phyloP scores from a whole-genome alignment of 2,888 invertebrate species.

The Acanthosepion esculentum region DNA sequence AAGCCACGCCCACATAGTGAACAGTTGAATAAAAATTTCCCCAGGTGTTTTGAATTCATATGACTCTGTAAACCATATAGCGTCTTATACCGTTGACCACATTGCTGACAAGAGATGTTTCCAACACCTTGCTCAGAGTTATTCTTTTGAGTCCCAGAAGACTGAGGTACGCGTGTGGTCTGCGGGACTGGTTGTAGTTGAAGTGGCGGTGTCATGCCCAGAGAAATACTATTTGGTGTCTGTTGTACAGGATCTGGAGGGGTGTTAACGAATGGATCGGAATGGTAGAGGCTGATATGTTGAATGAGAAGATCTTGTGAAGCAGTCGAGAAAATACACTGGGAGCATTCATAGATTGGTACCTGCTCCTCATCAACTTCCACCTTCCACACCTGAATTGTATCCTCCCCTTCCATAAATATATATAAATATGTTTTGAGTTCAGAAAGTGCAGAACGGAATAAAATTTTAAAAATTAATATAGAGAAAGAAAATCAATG shows the following conservation, averaged over 20 bases:
- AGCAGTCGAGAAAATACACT: conserved; percentile 11
- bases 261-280: neutral
- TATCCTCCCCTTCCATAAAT: neutral
- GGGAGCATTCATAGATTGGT: neutral
- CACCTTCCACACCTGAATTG: neutral
- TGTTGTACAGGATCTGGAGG: neutral
- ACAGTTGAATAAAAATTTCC: conserved; percentile 25
- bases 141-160: neutral
- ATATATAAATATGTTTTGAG: too few relatives aligned
- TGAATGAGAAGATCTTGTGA: neutral
- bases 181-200: neutral
- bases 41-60: conserved; percentile 14
- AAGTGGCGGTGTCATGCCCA: neutral
- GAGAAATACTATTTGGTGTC: neutral
- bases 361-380: neutral
- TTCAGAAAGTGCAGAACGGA: too few relatives aligned
- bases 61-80: conserved; percentile 38
- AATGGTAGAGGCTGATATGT: conserved; percentile 18
- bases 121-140: neutral
- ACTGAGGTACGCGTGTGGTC: neutral
- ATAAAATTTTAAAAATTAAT: too few relatives aligned
- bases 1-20: conserved; percentile 37
- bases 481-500: too few relatives aligned
- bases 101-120: conserved; percentile 25
- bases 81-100: neutral